Evolutionary conservation across 64 coral and sea anemone species (phyloP), one percentile per base, ranked within the genome.

Genomic region (Porites australiensis): DNA sequence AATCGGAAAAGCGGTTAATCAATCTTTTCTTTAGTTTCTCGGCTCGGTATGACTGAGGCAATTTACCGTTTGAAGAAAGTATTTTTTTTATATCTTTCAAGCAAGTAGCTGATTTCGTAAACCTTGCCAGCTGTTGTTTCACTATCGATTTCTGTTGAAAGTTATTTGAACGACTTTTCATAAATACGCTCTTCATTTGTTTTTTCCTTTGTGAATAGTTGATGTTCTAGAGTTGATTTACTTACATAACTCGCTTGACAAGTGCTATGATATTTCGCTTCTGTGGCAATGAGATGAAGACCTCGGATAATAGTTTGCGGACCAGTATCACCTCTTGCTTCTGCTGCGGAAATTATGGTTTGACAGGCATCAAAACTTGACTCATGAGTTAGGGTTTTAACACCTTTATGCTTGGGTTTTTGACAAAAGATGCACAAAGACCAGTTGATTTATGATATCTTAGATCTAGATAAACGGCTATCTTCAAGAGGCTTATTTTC

Each of bases 201-300:
- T 6, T 62, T n/a, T 15, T 13, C 1, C 60, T 75, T 51, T 22
- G 13, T 74, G 43, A 58, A 20, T 2, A 46, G 18, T 3, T 86
- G 88, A 14, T 78, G 63, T 75, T 79, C 79, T 9, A 79, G 47
- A 44, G 66, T 89, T 8, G 22, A 66, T n/a, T 86, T 86, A 61
- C 86, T 88, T 44, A 75, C 49, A 75, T 88, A 88, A 11, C 3
- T 16, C 8, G 86, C 48, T 57, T 76, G 67, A 50, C 86, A 88
- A n/a, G 49, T 72, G 52, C 77, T 88, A 46, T 88, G 86, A 75
- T 88, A 75, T 23, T 75, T 72, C 15, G 72, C 86, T 6, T 88
- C 70, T 6, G 86, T 52, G 16, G 86, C 86, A 59, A 76, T 88
- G 21, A 88, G 58, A 23, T 88, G n/a, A 10, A 88, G 37, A 27